These are phyloP conservation scores for Disparrhopalites patrizii DNA, from an alignment of 2,888 invertebrate species.

Conservation along the genomic window DNA sequence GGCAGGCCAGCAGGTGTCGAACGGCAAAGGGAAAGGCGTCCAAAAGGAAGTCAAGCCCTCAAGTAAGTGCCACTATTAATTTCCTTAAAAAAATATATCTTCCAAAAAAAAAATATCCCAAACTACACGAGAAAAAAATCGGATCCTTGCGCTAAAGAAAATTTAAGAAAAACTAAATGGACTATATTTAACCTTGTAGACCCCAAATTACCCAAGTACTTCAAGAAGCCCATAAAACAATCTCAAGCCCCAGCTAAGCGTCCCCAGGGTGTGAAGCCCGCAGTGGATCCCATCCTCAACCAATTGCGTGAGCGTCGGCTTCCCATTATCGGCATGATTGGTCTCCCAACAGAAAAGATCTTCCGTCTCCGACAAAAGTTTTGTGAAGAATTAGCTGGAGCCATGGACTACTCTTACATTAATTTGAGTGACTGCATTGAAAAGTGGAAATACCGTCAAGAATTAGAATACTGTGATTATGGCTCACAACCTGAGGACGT, in stretches of 20 bases:
- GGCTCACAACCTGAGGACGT: too few species aligned
- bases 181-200: too few species aligned
- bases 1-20: too few species aligned
- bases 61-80: too few species aligned
- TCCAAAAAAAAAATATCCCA: too few species aligned
- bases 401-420: conserved; percentile 33
- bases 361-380: conserved; percentile 29
- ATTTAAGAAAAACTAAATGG: too few species aligned
- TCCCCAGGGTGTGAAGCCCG: conserved; percentile 1
- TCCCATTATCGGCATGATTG: conserved; percentile 39
- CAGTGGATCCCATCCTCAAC: conserved; percentile 29
- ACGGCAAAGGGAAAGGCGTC: too few species aligned
- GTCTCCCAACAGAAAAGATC: conserved; percentile 30
- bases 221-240: conserved; percentile 12
- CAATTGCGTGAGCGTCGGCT: conserved; percentile 30
- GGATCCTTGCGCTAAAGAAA: too few species aligned
- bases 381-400: conserved; percentile 32
- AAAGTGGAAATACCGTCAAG: conserved; percentile 32
- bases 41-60: too few species aligned
- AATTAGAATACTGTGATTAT: too few species aligned
- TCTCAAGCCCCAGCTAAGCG: background rate
- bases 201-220: conserved; percentile 17
- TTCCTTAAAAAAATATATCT: too few species aligned
- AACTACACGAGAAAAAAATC: too few species aligned
- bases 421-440: conserved; percentile 35